A percentile compares a stretch with the other conserved stretches of the same genome.
Evolutionary conservation across 2,113 vertebrate species (phyloP).

Genomic region (Etheostoma spectabile): DNA sequence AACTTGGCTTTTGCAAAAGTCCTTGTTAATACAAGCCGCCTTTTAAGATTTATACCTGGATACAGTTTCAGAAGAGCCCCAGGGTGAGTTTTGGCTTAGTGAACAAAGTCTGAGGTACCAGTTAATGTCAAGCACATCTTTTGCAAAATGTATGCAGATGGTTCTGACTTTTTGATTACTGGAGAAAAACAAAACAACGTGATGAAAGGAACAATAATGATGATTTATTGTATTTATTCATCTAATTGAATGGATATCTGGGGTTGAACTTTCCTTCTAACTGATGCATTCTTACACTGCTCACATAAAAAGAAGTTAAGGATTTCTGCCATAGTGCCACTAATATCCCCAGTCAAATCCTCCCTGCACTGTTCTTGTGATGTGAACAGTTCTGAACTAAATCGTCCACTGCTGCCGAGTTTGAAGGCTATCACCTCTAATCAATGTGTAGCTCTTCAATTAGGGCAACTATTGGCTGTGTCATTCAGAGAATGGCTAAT

Average conservation of each 20-base stretch:
- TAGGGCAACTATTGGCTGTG: constrained; percentile 69
- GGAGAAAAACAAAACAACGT: too few species aligned
- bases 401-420: constrained; percentile 31
- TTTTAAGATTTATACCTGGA: not conserved
- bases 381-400: constrained; percentile 27
- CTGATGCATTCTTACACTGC: not conserved
- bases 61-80: not conserved
- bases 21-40: not conserved
- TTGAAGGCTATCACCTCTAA: constrained; percentile 64
- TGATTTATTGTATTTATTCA: too few species aligned
- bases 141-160: too few species aligned
- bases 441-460: constrained; percentile 79
- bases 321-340: too few species aligned
- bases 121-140: too few species aligned
- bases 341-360: too few species aligned
- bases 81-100: not conserved
- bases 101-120: too few species aligned
- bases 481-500: constrained; percentile 75
- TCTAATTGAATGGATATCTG: not conserved
- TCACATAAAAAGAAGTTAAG: not conserved
- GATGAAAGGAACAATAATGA: too few species aligned
- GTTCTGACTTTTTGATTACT: too few species aligned
- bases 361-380: not conserved
- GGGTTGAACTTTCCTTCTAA: not conserved
- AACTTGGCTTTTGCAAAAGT: not conserved